Percentiles rank a stretch among this genome's conserved stretches.
Conservation (phyloP, 2,888 invertebrate species). For the Horisme vitalbata region DNA sequence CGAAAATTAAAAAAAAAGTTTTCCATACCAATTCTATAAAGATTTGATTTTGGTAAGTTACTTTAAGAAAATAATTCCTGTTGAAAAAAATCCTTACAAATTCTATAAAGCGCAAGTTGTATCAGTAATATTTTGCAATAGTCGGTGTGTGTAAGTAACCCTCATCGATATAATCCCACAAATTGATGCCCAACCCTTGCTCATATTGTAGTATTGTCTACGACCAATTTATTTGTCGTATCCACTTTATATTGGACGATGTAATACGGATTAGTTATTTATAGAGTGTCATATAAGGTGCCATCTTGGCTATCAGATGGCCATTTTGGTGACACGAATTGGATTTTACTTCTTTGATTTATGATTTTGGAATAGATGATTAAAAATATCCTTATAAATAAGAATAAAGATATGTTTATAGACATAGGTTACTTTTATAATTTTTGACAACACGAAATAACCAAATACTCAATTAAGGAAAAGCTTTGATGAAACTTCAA, state of each 20-base stretch:
- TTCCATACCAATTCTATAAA: too few species aligned
- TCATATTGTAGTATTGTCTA: conserved; percentile 49
- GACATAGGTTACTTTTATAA: too few species aligned
- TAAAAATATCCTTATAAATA: too few species aligned
- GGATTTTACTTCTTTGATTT: conserved; percentile 15
- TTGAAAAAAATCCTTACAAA: too few species aligned
- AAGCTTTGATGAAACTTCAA: too few species aligned
- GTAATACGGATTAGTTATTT: conserved; percentile 49
- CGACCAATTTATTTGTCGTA: conserved; percentile 69
- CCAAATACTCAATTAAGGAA: too few species aligned
- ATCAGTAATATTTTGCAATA: background rate
- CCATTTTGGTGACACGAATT: conserved; percentile 12
- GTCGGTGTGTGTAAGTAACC: conserved; percentile 16
- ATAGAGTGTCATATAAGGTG: conserved; percentile 42
- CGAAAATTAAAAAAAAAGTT: too few species aligned
- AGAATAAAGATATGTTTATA: too few species aligned
- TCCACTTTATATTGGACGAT: conserved; percentile 64
- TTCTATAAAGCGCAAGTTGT: too few species aligned
- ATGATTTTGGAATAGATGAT: background rate
- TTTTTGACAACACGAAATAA: too few species aligned
- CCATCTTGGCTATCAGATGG: conserved; percentile 13
- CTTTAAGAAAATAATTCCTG: too few species aligned
- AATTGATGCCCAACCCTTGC: conserved; percentile 65
- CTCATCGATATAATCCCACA: conserved; percentile 43
- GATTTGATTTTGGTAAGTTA: too few species aligned